A percentile compares a stretch with the other conserved stretches of the same genome.
phyloP scores from a whole-genome alignment of 2,888 invertebrate species.

The Orchesella flavescens region DNA sequence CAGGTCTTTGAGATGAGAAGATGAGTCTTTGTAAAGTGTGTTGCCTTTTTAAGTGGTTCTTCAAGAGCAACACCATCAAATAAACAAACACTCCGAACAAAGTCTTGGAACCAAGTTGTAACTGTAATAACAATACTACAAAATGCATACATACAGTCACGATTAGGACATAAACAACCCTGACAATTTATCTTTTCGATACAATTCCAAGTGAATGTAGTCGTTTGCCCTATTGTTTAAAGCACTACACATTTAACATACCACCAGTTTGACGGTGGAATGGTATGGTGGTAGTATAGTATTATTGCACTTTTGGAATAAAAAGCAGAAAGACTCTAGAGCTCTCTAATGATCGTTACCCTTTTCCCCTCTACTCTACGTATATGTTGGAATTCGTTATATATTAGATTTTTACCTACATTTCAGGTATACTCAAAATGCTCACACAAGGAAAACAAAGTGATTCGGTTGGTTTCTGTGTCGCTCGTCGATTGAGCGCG shows the following conservation, averaged over 20 bases:
- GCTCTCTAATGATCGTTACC: too few relatives aligned
- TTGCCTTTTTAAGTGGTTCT: conserved; percentile 32
- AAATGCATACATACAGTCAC: conserved; percentile 25
- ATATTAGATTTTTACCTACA: too few relatives aligned
- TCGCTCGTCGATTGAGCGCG: conserved; percentile 7
- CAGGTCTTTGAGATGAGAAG: neutral
- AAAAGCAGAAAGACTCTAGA: too few relatives aligned
- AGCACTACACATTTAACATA: too few relatives aligned
- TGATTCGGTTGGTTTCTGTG: neutral
- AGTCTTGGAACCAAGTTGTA: neutral
- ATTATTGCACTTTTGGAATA: neutral
- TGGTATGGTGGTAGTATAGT: too few relatives aligned
- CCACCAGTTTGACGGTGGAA: neutral
- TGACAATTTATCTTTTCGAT: conserved; percentile 47
- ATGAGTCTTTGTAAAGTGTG: conserved; percentile 6
- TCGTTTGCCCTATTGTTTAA: too few relatives aligned
- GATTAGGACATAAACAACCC: conserved; percentile 47
- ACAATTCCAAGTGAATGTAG: neutral
- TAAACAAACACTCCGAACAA: neutral
- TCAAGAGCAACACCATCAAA: neutral
- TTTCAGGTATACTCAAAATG: too few relatives aligned
- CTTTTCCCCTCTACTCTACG: too few relatives aligned
- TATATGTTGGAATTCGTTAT: too few relatives aligned
- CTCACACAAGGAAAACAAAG: neutral
- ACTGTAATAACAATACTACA: neutral